Conservation (phyloP, 2,797 vertebrate genomes). For the Pangasius mekongensis region DNA sequence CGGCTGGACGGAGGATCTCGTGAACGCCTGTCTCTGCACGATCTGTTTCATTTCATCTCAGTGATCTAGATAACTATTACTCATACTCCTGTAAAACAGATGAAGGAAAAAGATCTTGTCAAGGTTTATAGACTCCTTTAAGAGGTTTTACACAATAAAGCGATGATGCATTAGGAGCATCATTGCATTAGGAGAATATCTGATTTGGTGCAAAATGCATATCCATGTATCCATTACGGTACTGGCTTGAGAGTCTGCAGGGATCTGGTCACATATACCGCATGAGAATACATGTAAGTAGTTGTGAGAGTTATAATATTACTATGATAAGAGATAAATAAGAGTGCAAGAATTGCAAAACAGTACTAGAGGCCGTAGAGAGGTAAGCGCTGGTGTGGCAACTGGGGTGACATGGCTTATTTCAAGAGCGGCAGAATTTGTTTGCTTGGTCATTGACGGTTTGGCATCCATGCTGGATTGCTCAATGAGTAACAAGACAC, state of each 20-base stretch:
- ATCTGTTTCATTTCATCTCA: background rate
- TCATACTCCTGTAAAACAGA: background rate
- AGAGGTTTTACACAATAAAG: background rate
- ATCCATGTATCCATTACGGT: background rate
- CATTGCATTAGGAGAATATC: background rate
- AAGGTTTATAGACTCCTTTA: background rate
- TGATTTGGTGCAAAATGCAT: background rate
- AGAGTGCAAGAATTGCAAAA: background rate
- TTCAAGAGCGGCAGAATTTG: background rate
- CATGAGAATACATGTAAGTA: conserved; percentile 66
- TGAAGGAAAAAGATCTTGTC: background rate
- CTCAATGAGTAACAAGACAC: background rate
- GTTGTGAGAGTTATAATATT: background rate
- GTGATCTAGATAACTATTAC: background rate
- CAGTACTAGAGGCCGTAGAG: background rate
- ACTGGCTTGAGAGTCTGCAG: background rate
- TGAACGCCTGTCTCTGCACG: background rate
- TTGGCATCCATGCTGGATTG: background rate
- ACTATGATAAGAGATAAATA: background rate
- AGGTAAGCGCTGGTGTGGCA: background rate
- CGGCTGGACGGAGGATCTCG: background rate
- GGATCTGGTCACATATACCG: background rate
- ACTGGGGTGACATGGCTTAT: background rate
- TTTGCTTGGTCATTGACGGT: background rate
- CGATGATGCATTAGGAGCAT: background rate